Conservation (phyloP, 1,140 invertebrate genomes). For the Coelopa frigida region DNA sequence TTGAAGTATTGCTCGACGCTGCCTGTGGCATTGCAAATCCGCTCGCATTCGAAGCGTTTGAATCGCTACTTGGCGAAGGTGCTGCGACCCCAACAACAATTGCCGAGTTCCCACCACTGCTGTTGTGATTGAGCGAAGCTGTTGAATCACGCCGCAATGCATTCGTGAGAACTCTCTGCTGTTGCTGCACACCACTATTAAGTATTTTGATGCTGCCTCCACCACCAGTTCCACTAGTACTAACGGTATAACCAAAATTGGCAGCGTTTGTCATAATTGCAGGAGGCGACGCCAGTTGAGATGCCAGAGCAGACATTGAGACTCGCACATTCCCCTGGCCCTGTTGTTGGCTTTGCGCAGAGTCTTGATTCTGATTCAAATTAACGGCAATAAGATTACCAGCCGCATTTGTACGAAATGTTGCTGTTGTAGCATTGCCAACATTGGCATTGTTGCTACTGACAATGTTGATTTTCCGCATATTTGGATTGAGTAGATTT, state of each 20-base stretch:
- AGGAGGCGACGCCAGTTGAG: slow-evolving; percentile 41
- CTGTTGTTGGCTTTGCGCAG: slow-evolving; percentile 12
- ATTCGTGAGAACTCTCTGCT: slow-evolving; percentile 30
- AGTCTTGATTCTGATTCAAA: slow-evolving; percentile 21
- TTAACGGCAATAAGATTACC: slow-evolving; percentile 48
- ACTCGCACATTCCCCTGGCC: slow-evolving; percentile 29
- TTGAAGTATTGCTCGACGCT: slow-evolving; percentile 11
- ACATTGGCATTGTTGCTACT: slow-evolving; percentile 8
- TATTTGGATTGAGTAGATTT: slow-evolving; percentile 34
- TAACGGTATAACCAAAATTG: slow-evolving; percentile 29
- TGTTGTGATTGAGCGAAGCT: slow-evolving; percentile 19
- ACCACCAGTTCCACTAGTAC: slow-evolving; percentile 16
- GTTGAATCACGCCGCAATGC: slow-evolving; percentile 28
- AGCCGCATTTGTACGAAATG: slow-evolving; percentile 42
- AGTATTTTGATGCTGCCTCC: slow-evolving; percentile 34
- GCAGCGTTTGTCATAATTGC: slow-evolving; percentile 41
- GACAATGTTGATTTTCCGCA: slow-evolving; percentile 37
- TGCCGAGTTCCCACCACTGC: slow-evolving; percentile 18
- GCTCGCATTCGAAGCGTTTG: slow-evolving; percentile 41
- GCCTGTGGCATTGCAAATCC: slow-evolving; percentile 38
- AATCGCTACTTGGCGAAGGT: slow-evolving; percentile 42
- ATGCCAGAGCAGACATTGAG: slow-evolving; percentile 42
- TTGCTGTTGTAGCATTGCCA: slow-evolving; percentile 22
- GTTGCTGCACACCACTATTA: slow-evolving; percentile 26
- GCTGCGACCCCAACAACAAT: slow-evolving; percentile 40